These are phyloP conservation scores for Cariama cristata DNA, from an alignment of 2,113 vertebrate species.

Conservation along the genomic window DNA sequence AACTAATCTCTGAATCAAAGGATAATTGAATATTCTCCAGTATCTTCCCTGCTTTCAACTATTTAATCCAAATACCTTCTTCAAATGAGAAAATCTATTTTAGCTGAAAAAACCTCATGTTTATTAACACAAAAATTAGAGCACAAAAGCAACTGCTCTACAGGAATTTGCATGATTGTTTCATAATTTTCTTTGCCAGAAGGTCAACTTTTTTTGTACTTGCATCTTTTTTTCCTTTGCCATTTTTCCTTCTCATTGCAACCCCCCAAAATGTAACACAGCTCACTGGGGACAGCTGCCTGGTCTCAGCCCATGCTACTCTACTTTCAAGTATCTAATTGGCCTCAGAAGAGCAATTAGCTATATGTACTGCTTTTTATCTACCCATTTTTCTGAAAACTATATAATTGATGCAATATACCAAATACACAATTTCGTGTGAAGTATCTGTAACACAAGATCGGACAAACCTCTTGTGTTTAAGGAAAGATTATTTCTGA, in stretches of 20 bases:
- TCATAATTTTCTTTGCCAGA: neutral
- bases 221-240: neutral
- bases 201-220: neutral
- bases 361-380: neutral
- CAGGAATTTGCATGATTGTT: slow-evolving; percentile 1
- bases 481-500: neutral
- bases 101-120: neutral
- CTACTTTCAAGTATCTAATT: slow-evolving; percentile 22
- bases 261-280: neutral
- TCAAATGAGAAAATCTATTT: slow-evolving; percentile 18
- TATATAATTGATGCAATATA: neutral
- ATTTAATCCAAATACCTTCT: slow-evolving; percentile 16
- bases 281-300: neutral
- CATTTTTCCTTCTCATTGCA: neutral
- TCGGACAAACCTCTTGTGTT: neutral
- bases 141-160: neutral
- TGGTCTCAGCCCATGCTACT: neutral
- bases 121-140: slow-evolving; percentile 40
- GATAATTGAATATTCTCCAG: neutral
- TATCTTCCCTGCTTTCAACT: slow-evolving; percentile 15
- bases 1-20: slow-evolving; percentile 16
- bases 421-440: neutral
- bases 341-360: slow-evolving; percentile 43
- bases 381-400: neutral
- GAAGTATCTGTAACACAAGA: neutral